Conservation (phyloP, 92 coral and sea anemone species). For the Paramuricea clavata region DNA sequence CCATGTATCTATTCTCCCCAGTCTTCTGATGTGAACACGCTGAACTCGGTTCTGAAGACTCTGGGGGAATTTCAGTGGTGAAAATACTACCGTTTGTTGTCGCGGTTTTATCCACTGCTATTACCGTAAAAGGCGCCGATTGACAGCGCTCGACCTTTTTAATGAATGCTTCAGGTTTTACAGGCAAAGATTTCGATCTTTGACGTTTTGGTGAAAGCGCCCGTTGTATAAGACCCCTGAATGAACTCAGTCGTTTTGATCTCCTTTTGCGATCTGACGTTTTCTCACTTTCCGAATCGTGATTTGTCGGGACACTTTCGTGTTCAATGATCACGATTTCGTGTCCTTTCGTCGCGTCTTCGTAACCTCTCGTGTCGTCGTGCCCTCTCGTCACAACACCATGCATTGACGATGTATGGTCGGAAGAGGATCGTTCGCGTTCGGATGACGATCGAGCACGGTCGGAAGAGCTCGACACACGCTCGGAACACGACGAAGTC, state of each 20-base stretch:
- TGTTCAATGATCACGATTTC: neutral
- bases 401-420: neutral
- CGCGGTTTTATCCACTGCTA: slow-evolving; percentile 21
- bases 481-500: slow-evolving; percentile 32
- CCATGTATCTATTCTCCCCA: slow-evolving; percentile 68
- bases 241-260: slow-evolving; percentile 27
- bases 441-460: slow-evolving; percentile 1
- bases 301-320: neutral
- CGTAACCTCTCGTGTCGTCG: neutral
- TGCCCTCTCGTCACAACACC: neutral
- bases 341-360: neutral
- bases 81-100: neutral
- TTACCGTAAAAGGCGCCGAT: slow-evolving; percentile 50
- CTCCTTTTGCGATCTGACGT: slow-evolving; percentile 6
- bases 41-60: neutral
- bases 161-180: slow-evolving; percentile 75
- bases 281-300: neutral
- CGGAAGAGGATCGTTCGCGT: slow-evolving; percentile 14
- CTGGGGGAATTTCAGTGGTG: slow-evolving; percentile 20
- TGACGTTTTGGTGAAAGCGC: slow-evolving; percentile 41
- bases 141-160: slow-evolving; percentile 73
- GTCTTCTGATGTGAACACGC: slow-evolving; percentile 26
- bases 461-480: slow-evolving; percentile 4
- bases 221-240: slow-evolving; percentile 2
- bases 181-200: slow-evolving; percentile 64